Percentiles rank a stretch among this genome's conserved stretches.
Conservation (phyloP, 2,113 vertebrate species). For the Ranitomeya imitator region DNA sequence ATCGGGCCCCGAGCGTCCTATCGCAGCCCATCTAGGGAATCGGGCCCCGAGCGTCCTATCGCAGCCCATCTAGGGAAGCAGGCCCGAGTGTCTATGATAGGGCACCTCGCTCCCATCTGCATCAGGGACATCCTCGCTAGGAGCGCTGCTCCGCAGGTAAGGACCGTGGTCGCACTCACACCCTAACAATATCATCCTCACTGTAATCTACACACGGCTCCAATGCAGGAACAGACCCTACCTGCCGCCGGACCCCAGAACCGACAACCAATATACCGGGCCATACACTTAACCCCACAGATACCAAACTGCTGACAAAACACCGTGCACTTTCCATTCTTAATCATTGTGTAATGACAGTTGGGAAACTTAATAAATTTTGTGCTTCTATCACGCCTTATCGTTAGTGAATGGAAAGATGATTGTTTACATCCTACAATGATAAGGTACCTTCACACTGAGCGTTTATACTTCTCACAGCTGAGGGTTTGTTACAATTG, state of each 20-base stretch:
- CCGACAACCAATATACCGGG: neutral
- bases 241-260: neutral
- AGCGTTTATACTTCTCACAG: neutral
- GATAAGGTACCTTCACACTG: too few relatives aligned
- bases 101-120: neutral
- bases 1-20: too few relatives aligned
- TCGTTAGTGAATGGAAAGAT: neutral
- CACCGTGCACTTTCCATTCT: neutral
- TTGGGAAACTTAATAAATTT: too few relatives aligned
- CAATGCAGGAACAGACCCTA: neutral
- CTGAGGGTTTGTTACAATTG: neutral
- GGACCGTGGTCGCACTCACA: neutral
- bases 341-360: too few relatives aligned
- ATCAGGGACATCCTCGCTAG: neutral
- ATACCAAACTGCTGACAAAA: neutral
- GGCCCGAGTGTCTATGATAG: neutral
- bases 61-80: too few relatives aligned
- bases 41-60: too few relatives aligned
- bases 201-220: neutral
- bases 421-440: neutral
- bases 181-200: neutral
- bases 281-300: neutral
- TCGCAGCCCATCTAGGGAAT: too few relatives aligned
- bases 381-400: too few relatives aligned
- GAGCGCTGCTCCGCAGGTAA: conserved; percentile 1